phyloP scores from a whole-genome alignment of 2,113 vertebrate species.

The Lucifuga dentata region DNA sequence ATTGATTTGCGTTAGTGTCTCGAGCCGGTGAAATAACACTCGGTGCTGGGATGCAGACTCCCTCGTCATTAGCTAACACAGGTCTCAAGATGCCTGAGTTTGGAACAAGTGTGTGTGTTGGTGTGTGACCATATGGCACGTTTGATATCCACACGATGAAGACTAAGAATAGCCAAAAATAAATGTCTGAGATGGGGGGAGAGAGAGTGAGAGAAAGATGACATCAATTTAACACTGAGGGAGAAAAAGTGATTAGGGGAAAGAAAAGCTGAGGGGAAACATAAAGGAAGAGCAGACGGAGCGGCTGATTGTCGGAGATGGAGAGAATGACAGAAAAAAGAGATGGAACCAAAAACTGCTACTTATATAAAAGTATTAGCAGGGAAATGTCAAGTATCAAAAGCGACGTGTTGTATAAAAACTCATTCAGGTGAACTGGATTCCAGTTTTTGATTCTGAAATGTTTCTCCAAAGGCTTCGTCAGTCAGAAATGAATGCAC shows the following conservation, averaged over 20 bases:
- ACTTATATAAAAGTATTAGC: no score
- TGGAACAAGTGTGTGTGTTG: background rate
- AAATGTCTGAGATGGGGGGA: no score
- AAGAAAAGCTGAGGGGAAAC: conserved; percentile 33
- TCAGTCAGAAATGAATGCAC: no score
- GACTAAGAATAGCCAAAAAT: conserved; percentile 29
- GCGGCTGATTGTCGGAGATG: conserved; percentile 42
- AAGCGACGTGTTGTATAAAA: no score
- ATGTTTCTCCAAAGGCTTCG: no score
- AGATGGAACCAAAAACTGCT: conserved; percentile 5
- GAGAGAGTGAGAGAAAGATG: conserved; percentile 49
- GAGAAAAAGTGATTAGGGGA: conserved; percentile 18
- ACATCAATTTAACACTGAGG: conserved; percentile 54
- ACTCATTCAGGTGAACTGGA: no score
- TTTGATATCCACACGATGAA: conserved; percentile 61
- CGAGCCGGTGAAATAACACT: conserved; percentile 67
- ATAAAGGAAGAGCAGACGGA: no score
- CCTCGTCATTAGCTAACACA: conserved; percentile 65
- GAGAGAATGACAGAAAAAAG: conserved; percentile 32
- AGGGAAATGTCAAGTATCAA: no score
- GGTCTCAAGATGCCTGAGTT: conserved; percentile 39
- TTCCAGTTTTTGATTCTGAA: no score
- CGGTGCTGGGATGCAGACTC: conserved; percentile 61
- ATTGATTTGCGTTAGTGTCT: conserved; percentile 75
- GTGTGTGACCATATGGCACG: conserved; percentile 58